Conservation (phyloP, 1,140 invertebrate species). For the Tribolium castaneum region DNA sequence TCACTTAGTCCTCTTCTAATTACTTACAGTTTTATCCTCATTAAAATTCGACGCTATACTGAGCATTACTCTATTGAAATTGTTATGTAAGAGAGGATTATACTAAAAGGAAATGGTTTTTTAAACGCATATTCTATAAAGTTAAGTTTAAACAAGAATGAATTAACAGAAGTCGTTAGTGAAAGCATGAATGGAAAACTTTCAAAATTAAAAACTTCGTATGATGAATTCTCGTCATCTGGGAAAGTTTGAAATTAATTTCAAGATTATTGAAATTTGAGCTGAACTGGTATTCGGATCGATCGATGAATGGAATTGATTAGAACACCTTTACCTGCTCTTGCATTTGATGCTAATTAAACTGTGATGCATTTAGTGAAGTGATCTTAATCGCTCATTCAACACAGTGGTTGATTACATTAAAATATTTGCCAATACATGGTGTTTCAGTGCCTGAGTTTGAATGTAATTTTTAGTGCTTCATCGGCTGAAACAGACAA, state of each 20-base stretch:
- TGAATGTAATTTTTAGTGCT: too few relatives aligned
- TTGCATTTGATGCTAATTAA: neutral
- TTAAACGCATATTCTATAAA: slow-evolving; percentile 10
- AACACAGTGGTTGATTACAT: too few relatives aligned
- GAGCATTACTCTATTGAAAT: slow-evolving; percentile 35
- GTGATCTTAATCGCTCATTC: neutral
- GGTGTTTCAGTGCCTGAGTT: too few relatives aligned
- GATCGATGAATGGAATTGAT: slow-evolving; percentile 3
- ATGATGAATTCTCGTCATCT: neutral
- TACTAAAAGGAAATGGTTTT: slow-evolving; percentile 20
- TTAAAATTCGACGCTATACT: slow-evolving; percentile 38
- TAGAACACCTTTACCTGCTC: neutral
- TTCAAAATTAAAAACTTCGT: slow-evolving; percentile 25
- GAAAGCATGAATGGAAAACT: slow-evolving; percentile 14
- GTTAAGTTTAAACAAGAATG: slow-evolving; percentile 22
- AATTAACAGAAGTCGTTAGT: slow-evolving; percentile 29
- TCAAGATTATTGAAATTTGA: slow-evolving; percentile 13
- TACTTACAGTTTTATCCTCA: slow-evolving; percentile 40
- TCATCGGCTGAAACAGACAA: too few relatives aligned
- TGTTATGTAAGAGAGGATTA: slow-evolving; percentile 25
- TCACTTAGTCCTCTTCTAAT: slow-evolving; percentile 17
- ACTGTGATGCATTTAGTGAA: neutral
- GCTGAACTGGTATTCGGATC: neutral
- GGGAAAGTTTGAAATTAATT: slow-evolving; percentile 15
- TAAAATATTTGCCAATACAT: too few relatives aligned